These are phyloP conservation scores for Trinorchestia longiramus DNA, from an alignment of 1,140 invertebrate genomes.

Conservation along the genomic window DNA sequence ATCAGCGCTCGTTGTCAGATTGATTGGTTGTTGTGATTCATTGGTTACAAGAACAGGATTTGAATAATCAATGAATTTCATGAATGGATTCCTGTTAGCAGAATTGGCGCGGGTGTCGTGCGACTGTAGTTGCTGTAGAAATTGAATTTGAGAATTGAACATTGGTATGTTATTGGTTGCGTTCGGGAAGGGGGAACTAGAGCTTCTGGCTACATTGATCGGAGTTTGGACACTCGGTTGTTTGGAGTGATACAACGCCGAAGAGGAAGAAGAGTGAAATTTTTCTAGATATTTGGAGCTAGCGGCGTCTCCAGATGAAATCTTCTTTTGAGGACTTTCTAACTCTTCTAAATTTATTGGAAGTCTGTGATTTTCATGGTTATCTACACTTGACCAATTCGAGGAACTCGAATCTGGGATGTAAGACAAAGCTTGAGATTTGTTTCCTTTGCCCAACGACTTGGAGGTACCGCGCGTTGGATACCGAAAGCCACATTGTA, in stretches of 20 bases:
- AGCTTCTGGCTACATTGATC: conserved; percentile 47
- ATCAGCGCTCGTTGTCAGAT: conserved; percentile 53
- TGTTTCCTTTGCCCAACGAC: neutral
- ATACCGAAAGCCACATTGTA: conserved; percentile 56
- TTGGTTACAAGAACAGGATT: conserved; percentile 55
- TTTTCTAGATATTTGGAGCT: neutral
- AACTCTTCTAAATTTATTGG: neutral
- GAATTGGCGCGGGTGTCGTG: conserved; percentile 50
- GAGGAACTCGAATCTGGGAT: neutral
- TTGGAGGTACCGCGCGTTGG: conserved; percentile 38
- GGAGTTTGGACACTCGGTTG: conserved; percentile 20
- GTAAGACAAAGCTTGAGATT: neutral
- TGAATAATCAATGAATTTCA: conserved; percentile 55
- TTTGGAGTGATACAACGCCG: conserved; percentile 19
- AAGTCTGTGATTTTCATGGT: neutral
- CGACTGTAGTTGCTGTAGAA: conserved; percentile 52
- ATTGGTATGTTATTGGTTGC: conserved; percentile 53
- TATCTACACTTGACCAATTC: neutral
- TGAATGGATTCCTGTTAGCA: conserved; percentile 55
- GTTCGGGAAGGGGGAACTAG: conserved; percentile 28
- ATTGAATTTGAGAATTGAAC: conserved; percentile 53
- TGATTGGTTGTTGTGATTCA: conserved; percentile 54
- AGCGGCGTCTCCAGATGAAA: neutral
- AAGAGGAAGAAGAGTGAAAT: neutral
- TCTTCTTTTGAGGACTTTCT: neutral